Evolutionary conservation across 2,888 invertebrate genomes (phyloP), one percentile per base, ranked within the genome.

Genomic region (Melieria omissa): DNA sequence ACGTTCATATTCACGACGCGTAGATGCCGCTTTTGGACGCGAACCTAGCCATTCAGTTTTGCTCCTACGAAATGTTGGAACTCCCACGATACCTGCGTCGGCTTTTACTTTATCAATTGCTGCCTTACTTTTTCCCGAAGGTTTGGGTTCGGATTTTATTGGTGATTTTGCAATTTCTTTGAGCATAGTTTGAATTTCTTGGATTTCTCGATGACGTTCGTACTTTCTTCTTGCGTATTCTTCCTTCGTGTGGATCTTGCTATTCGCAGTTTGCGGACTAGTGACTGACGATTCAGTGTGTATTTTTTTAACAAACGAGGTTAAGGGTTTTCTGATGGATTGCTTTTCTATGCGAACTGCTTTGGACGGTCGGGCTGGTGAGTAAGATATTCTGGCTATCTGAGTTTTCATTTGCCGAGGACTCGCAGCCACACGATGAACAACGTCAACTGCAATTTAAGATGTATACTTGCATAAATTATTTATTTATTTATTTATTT

Each of bases 101-200:
- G 41, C 47, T 12, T 54, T 44, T 54, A 5, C 47, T 14, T 57
- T n/a, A 5, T 62, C 54, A 12, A 44, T 14, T 44, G 45, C 44
- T 10, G 46, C 42, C 16, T 46, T 12, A 5, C 29, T 44, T 3
- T 62, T 46, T 5, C 58, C 45, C 1, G 46, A 6, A 3, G 65
- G 70, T n/a, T 4, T 29, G 42, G 8, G 10, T 44, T 10, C 60
- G 9, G 42, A 7, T 45, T 73, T 73, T 70, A 72, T 70, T 4
- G 72, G 73, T 8, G 74, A 68, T 46, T 78, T 79, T 61, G 74
- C 72, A 49, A 79, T 79, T 75, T 80, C 77, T 68, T 74, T 78
- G 57, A 82, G 72, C 76, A 82, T 80, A 70, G 79, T 76, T 66
- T 80, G 78, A 65, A 82, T 79, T 77, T 79, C 80, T 61, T 75